Percentiles rank a stretch among this genome's conserved stretches.
These are phyloP conservation scores for Hydrotaea cyrtoneurina DNA, from an alignment of 2,888 invertebrate species.

Conservation along the genomic window DNA sequence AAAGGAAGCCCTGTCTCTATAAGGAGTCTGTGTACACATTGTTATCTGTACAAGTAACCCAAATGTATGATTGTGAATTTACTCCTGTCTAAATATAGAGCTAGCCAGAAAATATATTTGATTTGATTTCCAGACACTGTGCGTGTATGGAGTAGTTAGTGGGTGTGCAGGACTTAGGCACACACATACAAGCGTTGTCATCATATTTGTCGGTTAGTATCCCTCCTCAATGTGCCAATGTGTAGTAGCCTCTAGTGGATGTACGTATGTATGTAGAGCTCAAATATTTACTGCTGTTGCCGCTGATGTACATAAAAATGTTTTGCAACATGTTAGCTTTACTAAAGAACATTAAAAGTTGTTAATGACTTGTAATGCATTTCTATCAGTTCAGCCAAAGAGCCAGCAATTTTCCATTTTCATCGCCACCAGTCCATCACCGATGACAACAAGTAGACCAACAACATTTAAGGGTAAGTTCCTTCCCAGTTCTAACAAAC, in stretches of 20 bases:
- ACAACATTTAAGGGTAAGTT: constrained; percentile 8
- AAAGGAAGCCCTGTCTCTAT: too few relatives aligned
- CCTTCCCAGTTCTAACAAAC: background rate
- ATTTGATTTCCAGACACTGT: background rate
- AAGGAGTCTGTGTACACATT: too few relatives aligned
- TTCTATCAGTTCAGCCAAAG: constrained; percentile 47
- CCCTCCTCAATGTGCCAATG: too few relatives aligned
- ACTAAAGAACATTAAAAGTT: constrained; percentile 62
- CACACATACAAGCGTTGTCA: constrained; percentile 35
- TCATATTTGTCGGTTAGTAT: constrained; percentile 43
- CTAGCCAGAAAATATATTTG: too few relatives aligned
- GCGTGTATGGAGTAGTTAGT: too few relatives aligned
- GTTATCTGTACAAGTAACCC: too few relatives aligned
- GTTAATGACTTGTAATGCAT: constrained; percentile 67
- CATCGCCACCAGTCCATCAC: background rate
- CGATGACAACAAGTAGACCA: constrained; percentile 29
- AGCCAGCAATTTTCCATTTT: constrained; percentile 3
- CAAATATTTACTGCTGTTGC: constrained; percentile 50
- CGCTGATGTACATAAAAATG: constrained; percentile 45
- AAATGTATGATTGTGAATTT: too few relatives aligned
- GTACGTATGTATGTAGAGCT: background rate
- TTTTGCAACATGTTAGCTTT: constrained; percentile 52
- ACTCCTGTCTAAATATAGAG: too few relatives aligned
- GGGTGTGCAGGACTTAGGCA: background rate
- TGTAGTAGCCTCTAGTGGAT: background rate